Percentiles rank a stretch among this genome's conserved stretches.
phyloP scores from a whole-genome alignment of 2,113 vertebrate genomes.

The Theropithecus gelada region DNA sequence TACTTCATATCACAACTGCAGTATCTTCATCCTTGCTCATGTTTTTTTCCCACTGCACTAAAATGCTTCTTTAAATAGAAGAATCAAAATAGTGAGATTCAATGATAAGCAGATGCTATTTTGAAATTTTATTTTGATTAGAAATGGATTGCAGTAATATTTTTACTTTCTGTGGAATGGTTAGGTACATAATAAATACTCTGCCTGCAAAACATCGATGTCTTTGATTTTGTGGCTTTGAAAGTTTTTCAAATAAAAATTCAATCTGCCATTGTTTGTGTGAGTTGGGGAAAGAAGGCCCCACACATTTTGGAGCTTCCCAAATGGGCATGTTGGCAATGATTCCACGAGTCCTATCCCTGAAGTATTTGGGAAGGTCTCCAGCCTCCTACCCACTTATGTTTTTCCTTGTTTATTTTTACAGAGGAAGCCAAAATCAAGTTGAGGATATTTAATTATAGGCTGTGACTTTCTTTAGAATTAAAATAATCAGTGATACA shows the following conservation, averaged over 20 bases:
- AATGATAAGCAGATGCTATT: background rate
- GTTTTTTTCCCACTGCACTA: background rate
- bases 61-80: background rate
- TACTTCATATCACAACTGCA: background rate
- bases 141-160: background rate
- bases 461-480: conserved; percentile 63
- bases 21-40: background rate
- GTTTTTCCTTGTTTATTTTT: conserved; percentile 40
- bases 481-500: conserved; percentile 75
- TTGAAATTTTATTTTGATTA: background rate
- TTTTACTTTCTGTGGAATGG: background rate
- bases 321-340: background rate
- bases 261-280: background rate
- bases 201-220: background rate
- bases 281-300: background rate
- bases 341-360: background rate
- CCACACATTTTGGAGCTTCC: background rate
- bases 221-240: background rate
- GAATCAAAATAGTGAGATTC: background rate
- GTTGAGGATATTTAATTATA: conserved; percentile 75
- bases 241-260: background rate
- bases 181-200: background rate
- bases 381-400: background rate
- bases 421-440: conserved; percentile 27
- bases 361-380: background rate